phyloP scores from a whole-genome alignment of 2,113 vertebrate genomes.

The Chloebia gouldiae region DNA sequence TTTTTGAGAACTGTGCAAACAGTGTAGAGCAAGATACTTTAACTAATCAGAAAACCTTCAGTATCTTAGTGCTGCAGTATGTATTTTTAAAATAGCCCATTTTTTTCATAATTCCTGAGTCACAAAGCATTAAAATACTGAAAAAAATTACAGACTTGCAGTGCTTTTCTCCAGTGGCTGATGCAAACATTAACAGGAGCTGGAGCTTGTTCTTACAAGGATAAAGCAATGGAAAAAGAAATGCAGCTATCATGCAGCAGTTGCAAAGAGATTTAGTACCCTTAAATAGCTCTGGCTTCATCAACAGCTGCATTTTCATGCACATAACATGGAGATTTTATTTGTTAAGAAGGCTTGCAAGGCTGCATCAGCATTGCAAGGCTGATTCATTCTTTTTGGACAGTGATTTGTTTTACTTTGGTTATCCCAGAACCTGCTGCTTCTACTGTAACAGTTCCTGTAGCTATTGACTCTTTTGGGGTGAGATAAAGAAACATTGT shows the following conservation, averaged over 20 bases:
- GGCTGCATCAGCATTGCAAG: neutral
- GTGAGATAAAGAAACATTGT: neutral
- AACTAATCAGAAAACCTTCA: neutral
- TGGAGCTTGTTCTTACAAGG: neutral
- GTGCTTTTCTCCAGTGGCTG: neutral
- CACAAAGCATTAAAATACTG: neutral
- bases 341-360: neutral
- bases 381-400: neutral
- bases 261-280: neutral
- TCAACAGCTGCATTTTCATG: constrained; percentile 5
- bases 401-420: neutral
- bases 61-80: neutral
- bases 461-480: neutral
- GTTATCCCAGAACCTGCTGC: neutral
- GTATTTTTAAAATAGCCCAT: neutral
- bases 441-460: neutral
- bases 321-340: neutral
- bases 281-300: neutral
- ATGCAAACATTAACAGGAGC: neutral
- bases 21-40: neutral
- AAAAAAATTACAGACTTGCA: neutral
- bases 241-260: neutral
- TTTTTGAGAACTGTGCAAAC: neutral
- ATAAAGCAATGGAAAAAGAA: neutral
- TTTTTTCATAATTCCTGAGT: neutral